Evolutionary conservation across 1,140 invertebrate species (phyloP).

Genomic region (Adoxophyes honmai): DNA sequence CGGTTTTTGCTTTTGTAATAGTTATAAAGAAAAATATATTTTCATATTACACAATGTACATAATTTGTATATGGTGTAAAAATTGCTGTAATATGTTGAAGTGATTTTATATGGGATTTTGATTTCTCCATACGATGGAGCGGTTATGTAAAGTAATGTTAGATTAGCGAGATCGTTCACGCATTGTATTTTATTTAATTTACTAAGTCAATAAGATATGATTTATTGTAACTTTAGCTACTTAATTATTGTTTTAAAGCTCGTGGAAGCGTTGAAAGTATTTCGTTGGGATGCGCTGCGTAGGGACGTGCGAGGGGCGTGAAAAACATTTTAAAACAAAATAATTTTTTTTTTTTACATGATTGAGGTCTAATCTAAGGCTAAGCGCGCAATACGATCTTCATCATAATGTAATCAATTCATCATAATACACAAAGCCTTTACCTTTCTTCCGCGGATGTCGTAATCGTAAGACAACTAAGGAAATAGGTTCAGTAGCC

Average conservation of each 20-base stretch:
- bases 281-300: too few relatives aligned
- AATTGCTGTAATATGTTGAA: slow-evolving; percentile 38
- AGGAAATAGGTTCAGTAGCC: too few relatives aligned
- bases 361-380: too few relatives aligned
- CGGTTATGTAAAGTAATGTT: slow-evolving; percentile 21
- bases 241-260: slow-evolving; percentile 32
- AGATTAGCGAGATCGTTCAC: slow-evolving; percentile 38
- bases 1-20: slow-evolving; percentile 34
- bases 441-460: too few relatives aligned
- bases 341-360: too few relatives aligned
- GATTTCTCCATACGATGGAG: slow-evolving; percentile 46
- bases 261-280: slow-evolving; percentile 20
- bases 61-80: slow-evolving; percentile 56
- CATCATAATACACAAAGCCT: too few relatives aligned
- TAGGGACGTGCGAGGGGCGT: too few relatives aligned
- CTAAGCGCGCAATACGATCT: too few relatives aligned
- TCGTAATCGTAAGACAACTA: too few relatives aligned
- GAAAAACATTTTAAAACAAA: too few relatives aligned
- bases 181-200: slow-evolving; percentile 50
- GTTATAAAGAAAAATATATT: slow-evolving; percentile 36
- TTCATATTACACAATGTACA: slow-evolving; percentile 48
- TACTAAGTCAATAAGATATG: slow-evolving; percentile 28
- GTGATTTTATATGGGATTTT: slow-evolving; percentile 18
- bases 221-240: slow-evolving; percentile 29
- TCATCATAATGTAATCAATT: too few relatives aligned